These are phyloP conservation scores for Verasper variegatus DNA, from an alignment of 2,113 vertebrate genomes.

Conservation along the genomic window DNA sequence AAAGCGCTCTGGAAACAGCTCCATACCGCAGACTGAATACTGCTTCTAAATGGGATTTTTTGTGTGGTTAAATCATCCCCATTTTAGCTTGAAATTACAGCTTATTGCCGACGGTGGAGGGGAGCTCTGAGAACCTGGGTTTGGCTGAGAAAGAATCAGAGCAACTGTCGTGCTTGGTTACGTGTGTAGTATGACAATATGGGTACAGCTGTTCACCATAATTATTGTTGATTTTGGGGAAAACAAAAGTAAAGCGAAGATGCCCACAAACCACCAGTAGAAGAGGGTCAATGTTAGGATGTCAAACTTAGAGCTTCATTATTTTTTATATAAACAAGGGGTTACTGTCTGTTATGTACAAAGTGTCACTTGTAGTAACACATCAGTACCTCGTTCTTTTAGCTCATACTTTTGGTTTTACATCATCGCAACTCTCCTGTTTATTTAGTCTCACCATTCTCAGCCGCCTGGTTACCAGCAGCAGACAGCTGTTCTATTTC, in stretches of 20 bases:
- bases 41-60: constrained; percentile 9
- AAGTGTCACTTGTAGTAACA: not conserved
- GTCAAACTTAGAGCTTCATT: not conserved
- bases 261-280: not conserved
- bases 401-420: not conserved
- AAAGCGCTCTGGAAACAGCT: constrained; percentile 8
- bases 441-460: not conserved
- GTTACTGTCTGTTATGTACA: too few relatives aligned
- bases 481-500: too few relatives aligned
- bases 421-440: not conserved
- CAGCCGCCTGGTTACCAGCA: not conserved
- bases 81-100: constrained; percentile 49
- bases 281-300: not conserved
- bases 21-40: constrained; percentile 9
- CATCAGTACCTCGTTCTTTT: too few relatives aligned
- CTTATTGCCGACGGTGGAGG: constrained; percentile 17
- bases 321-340: too few relatives aligned
- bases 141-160: constrained; percentile 11
- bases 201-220: not conserved
- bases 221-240: not conserved
- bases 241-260: constrained; percentile 1
- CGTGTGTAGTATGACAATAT: not conserved
- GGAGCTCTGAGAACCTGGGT: constrained; percentile 3
- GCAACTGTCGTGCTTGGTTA: not conserved
- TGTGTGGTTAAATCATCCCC: constrained; percentile 28